Evolutionary conservation across 2,797 vertebrate genomes (phyloP).

Genomic region (Linurgus olivaceus): DNA sequence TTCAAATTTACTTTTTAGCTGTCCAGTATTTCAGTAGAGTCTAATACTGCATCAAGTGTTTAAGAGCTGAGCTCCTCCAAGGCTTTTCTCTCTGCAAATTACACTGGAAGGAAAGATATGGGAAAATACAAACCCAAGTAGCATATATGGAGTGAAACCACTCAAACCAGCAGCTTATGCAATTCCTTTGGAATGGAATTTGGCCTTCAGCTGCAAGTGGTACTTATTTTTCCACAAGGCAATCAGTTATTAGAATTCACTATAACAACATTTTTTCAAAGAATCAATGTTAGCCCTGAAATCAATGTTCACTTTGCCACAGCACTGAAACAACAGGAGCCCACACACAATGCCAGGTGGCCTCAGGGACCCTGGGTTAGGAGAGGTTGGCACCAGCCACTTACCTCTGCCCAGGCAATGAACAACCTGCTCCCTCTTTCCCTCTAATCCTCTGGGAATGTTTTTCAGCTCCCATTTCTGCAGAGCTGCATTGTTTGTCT

Average conservation of each 20-base stretch:
- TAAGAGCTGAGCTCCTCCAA: background rate
- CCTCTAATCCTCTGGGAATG: background rate
- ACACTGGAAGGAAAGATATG: background rate
- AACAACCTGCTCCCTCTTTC: background rate
- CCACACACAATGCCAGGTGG: background rate
- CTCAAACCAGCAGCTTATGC: conserved; percentile 33
- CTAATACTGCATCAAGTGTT: background rate
- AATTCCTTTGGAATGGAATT: conserved; percentile 44
- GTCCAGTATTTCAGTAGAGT: background rate
- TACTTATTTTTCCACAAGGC: background rate
- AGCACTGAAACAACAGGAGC: background rate
- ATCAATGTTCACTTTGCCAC: background rate
- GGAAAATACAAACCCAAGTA: background rate
- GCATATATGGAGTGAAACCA: conserved; percentile 13
- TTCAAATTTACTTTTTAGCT: background rate
- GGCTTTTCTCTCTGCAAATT: background rate
- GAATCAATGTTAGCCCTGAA: conserved; percentile 5
- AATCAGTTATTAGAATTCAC: background rate
- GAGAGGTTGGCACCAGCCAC: background rate
- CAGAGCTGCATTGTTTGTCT: background rate
- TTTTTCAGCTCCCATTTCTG: background rate
- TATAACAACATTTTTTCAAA: conserved; percentile 1
- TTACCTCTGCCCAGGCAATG: background rate
- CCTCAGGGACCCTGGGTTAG: background rate
- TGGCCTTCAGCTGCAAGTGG: conserved; percentile 29